Base-by-base conservation (phyloP, 2,888 invertebrate genomes). In the Phragmatobia fuliginosa region DNA sequence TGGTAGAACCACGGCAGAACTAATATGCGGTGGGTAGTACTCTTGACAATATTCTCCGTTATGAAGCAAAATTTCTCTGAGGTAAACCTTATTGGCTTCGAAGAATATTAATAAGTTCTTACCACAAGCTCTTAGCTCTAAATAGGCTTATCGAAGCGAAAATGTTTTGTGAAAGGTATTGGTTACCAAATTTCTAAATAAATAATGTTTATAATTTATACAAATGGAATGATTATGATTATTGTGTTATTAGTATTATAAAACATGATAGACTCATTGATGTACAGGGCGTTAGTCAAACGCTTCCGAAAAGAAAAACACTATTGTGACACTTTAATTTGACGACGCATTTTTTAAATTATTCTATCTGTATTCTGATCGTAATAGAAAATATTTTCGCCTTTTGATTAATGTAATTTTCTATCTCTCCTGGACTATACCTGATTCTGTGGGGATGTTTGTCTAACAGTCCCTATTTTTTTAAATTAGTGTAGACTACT, bases 11-110 rank as follows among this genome's bases (percentile, higher is more conserved):
- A n/a, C 41, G 62, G 60, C 63, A 62, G 61, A 56, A 69, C 58
- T 61, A 62, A 59, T 67, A 70, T 62, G 21, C 62, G 52, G 64
- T 61, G 38, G 45, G 65, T 71, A 63, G 66, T 72, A 66, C 68
- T 66, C 72, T 68, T 72, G 25, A 25, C 25, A 67, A 61, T 52
- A 67, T 58, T 66, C 62, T 62, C 18, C 58, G n/a, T 31, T 32
- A 36, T 25, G 56, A 65, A 63, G 33, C 63, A 52, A 68, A 64
- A 38, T 49, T 52, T 49, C 59, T 67, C 16, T 62, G 49, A 62
- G 36, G 49, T 63, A 63, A 67, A 63, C 25, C 60, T 67, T 63
- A 38, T 49, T 28, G 33, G 45, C 18, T 67, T 63, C 45, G 59
- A 70, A 67, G 62, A 52, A 62, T 36, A 41, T 61, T 52, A 65